Evolutionary conservation across 2,888 invertebrate genomes (phyloP).

Genomic region (Limnephilus marmoratus): DNA sequence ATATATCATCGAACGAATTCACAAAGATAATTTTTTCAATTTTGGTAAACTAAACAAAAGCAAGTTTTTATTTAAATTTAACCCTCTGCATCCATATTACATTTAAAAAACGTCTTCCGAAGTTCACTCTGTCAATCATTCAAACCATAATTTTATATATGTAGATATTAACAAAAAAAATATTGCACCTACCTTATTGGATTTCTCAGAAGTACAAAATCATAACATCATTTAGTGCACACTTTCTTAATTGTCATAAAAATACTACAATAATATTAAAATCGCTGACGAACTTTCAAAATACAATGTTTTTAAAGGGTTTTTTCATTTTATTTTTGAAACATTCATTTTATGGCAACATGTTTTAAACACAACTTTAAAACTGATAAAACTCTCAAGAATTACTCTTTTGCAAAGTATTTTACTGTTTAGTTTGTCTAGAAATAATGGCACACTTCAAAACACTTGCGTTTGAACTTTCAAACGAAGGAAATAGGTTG

Average conservation of each 20-base stretch:
- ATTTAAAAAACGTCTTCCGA: background rate
- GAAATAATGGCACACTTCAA: background rate
- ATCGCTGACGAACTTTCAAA: background rate
- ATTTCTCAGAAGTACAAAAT: background rate
- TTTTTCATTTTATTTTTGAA: background rate
- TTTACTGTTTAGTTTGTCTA: background rate
- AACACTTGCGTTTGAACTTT: slow-evolving; percentile 2
- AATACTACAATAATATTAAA: background rate
- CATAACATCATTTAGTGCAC: background rate
- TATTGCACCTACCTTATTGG: background rate
- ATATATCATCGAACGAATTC: too few species aligned
- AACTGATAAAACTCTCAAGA: background rate
- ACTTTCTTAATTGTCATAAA: background rate
- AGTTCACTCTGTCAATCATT: background rate
- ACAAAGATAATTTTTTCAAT: too few species aligned
- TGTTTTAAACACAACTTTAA: background rate
- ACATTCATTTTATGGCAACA: background rate
- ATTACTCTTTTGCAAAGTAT: background rate
- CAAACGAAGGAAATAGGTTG: background rate
- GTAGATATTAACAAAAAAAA: too few species aligned
- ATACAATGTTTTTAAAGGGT: background rate
- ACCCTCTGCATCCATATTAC: too few species aligned
- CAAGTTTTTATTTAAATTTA: too few species aligned
- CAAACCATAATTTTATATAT: too few species aligned
- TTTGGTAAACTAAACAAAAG: too few species aligned